Base-by-base conservation (phyloP, 2,113 vertebrate species). In the Pseudorectes ferrugineus region DNA sequence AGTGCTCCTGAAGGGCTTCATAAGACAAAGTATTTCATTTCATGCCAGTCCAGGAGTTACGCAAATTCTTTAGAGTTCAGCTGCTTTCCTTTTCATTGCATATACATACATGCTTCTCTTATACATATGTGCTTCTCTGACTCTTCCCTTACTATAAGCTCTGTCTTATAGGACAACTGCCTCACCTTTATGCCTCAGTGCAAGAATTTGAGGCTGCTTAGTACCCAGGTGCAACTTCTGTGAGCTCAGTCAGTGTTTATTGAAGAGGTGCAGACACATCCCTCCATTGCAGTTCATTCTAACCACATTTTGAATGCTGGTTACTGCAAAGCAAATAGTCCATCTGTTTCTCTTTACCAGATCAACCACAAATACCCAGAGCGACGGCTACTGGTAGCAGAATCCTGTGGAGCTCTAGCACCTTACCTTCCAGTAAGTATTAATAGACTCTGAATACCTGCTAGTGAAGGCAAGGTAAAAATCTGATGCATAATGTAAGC, bases 301-400 rank as follows among this genome's bases (percentile, higher is more conserved):
- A 62, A 73, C 54, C 35, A n/a, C 8, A 4, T 71, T 92, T 89
- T 77, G 28, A 77, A 11, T 77, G 24, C 10, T 58, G 46, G 25
- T 73, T 85, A 12, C 24, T 83, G 51, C 25, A 77, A 58, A 92
- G 25, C 59, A 77, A 77, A 51, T 45, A 83, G 29, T 46, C 7
- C 1, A 67, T 96, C 19, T 87, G 70, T 95, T 92, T 92, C 46
- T 95, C 52, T 93, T 46, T 57, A 93, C 71, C 97, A 99, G 99
- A 99, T 99, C 94, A 99, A 99, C 98, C 99, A 99, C 98, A 99
- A 99, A 97, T 99, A 99, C 96, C 99, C 99, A 85, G 99, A 99
- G 97, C 98, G 99, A 95, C 98, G 99, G 96, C 96, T 99, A 21
- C 97, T 99, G 81, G 99, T 99, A 96, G 99, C 99, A 26, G 99